Percentiles rank a stretch among this genome's conserved stretches.
These are phyloP conservation scores for Macrochelys suwanniensis DNA, from an alignment of 2,797 vertebrate species.

Conservation along the genomic window DNA sequence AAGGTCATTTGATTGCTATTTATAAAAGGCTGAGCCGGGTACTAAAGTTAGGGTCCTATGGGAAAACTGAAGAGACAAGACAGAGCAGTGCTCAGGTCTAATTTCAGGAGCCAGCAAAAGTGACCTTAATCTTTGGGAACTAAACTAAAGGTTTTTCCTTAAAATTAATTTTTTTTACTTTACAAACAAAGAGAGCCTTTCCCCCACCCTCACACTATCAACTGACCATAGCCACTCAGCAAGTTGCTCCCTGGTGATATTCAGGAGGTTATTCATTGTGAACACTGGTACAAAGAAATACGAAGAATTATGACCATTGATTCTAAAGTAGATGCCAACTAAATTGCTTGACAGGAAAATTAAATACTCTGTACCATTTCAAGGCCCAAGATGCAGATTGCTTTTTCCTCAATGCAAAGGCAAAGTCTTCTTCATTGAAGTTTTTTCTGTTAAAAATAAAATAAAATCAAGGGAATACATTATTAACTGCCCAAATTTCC, in stretches of 20 bases:
- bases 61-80: background rate
- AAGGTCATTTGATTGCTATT: background rate
- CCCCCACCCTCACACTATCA: background rate
- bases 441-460: conserved; percentile 85
- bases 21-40: background rate
- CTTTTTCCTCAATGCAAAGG: conserved; percentile 90
- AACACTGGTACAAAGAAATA: background rate
- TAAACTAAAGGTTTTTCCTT: background rate
- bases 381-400: conserved; percentile 96
- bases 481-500: background rate
- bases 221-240: background rate
- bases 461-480: background rate
- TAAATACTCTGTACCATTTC: conserved; percentile 88
- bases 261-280: accelerated
- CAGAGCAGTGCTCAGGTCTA: background rate
- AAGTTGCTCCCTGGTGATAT: background rate
- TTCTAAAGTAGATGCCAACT: background rate
- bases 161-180: background rate
- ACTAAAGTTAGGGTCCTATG: background rate
- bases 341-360: background rate
- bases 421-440: conserved; percentile 94
- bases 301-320: background rate
- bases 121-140: background rate
- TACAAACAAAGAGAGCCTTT: background rate
- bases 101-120: background rate